Conservation (phyloP, 1,140 invertebrate species). For the Brachionus angularis region DNA sequence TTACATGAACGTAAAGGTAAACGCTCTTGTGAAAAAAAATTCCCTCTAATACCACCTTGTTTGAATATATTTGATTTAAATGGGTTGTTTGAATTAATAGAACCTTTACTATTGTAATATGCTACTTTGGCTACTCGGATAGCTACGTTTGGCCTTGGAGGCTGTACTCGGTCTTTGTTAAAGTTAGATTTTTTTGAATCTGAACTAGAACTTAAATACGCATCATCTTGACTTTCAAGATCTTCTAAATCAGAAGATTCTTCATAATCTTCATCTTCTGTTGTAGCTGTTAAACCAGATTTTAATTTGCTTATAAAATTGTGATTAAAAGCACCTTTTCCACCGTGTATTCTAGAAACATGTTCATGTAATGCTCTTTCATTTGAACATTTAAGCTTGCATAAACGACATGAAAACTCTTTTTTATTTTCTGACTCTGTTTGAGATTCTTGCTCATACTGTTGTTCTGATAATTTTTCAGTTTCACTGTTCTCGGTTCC, state of each 20-base stretch:
- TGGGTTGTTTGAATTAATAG: constrained; percentile 25
- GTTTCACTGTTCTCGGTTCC: neutral
- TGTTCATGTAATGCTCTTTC: constrained; percentile 22
- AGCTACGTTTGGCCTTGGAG: constrained; percentile 24
- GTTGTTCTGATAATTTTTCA: neutral
- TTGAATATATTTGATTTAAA: constrained; percentile 38
- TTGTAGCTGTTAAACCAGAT: neutral
- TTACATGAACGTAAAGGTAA: constrained; percentile 30
- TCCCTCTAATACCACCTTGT: constrained; percentile 36
- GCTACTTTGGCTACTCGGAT: constrained; percentile 43
- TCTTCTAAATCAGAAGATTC: neutral
- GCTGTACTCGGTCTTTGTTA: neutral
- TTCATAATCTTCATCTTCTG: constrained; percentile 17
- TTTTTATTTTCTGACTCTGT: neutral
- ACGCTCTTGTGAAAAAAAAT: constrained; percentile 42
- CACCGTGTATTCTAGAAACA: constrained; percentile 31
- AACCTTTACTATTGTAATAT: constrained; percentile 38
- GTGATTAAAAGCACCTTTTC: constrained; percentile 11
- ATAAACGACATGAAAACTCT: constrained; percentile 5
- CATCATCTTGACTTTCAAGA: constrained; percentile 19
- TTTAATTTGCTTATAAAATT: neutral
- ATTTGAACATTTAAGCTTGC: constrained; percentile 12
- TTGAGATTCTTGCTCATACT: neutral
- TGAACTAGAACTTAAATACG: constrained; percentile 28
- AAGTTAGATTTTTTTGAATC: neutral